A percentile compares a stretch with the other conserved stretches of the same genome.
These are phyloP conservation scores for Pseudorasbora parva DNA, from an alignment of 2,113 vertebrate genomes.

Conservation along the genomic window DNA sequence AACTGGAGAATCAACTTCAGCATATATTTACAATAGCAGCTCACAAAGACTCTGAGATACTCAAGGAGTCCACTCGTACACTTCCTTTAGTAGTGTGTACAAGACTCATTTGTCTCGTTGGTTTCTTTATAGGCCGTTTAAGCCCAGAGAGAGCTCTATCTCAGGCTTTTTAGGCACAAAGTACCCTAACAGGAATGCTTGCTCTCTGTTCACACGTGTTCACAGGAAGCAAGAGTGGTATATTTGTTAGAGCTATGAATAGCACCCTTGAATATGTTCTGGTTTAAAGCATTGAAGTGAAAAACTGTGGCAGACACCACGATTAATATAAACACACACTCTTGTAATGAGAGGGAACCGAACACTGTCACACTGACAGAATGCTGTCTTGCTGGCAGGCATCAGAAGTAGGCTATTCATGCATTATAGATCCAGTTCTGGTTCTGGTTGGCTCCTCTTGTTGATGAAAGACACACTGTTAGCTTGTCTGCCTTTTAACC, in stretches of 20 bases:
- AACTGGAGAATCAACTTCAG: constrained; percentile 3
- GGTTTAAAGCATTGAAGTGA: not conserved
- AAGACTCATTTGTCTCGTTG: not conserved
- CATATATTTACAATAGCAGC: not conserved
- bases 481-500: not conserved
- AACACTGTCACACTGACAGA: not conserved
- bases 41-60: too few species aligned
- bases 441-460: constrained; percentile 14
- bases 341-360: not conserved
- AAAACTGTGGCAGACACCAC: not conserved
- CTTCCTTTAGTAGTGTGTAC: not conserved
- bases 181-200: not conserved
- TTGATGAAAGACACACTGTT: constrained; percentile 21
- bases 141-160: not conserved
- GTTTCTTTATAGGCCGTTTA: not conserved
- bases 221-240: not conserved
- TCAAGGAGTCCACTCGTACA: too few species aligned
- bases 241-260: not conserved
- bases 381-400: constrained; percentile 49
- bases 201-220: not conserved
- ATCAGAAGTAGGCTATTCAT: constrained; percentile 68
- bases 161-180: not conserved
- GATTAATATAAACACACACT: not conserved
- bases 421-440: constrained; percentile 63
- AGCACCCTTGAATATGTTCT: not conserved